A percentile compares a stretch with the other conserved stretches of the same genome.
These are phyloP conservation scores for Eueides isabella DNA, from an alignment of 1,140 invertebrate species.

Conservation along the genomic window DNA sequence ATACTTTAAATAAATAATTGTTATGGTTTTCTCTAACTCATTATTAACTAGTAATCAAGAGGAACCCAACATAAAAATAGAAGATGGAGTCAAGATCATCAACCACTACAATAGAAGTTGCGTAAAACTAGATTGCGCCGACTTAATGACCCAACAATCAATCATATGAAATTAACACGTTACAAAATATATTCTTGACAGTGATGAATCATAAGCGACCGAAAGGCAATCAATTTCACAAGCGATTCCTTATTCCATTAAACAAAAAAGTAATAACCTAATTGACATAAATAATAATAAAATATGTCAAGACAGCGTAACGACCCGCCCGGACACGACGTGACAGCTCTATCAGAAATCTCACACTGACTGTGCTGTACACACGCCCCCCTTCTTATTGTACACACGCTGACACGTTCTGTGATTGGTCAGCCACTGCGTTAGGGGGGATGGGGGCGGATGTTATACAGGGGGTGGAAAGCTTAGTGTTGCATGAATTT, in stretches of 20 bases:
- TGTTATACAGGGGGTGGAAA: conserved; percentile 56
- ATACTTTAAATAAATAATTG: neutral
- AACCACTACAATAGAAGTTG: conserved; percentile 62
- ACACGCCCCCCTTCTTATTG: conserved; percentile 49
- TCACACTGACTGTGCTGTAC: conserved; percentile 60
- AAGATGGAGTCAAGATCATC: conserved; percentile 16
- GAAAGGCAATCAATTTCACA: conserved; percentile 80
- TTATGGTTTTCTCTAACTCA: neutral
- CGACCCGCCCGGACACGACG: conserved; percentile 70
- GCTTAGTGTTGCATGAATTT: conserved; percentile 82
- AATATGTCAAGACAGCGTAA: conserved; percentile 79
- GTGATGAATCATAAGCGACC: conserved; percentile 78
- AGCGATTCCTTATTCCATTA: conserved; percentile 79
- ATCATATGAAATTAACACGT: conserved; percentile 80
- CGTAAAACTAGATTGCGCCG: conserved; percentile 75
- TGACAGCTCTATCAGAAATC: conserved; percentile 79
- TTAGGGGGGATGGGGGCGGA: conserved; percentile 48
- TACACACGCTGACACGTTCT: conserved; percentile 42
- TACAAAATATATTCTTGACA: conserved; percentile 75
- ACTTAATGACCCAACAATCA: conserved; percentile 76
- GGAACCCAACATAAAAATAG: conserved; percentile 26
- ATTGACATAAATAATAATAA: conserved; percentile 83
- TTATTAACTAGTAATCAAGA: conserved; percentile 62
- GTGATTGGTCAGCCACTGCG: conserved; percentile 44
- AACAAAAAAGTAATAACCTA: conserved; percentile 78